Base-by-base conservation (phyloP, 2,888 invertebrate genomes). In the Leptopilina syphax region DNA sequence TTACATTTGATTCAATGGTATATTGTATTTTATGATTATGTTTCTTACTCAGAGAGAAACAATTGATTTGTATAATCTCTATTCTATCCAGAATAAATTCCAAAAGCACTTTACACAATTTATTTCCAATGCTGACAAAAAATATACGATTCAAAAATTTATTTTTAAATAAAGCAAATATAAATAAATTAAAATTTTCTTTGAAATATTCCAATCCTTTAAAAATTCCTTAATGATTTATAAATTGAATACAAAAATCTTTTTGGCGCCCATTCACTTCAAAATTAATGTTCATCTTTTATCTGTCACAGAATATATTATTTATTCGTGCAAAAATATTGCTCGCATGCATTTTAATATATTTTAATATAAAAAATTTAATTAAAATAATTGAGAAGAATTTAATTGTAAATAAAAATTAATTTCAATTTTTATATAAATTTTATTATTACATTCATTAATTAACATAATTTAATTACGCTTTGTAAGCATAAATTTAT, bases 1-100 rank as follows among this genome's bases (percentile, higher is more conserved):
- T 60, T 60, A 60, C 5, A 27, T 66, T 27, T 13, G 34, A 27
- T 66, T 66, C 34, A 66, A 34, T 66, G 13, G 13, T n/a, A 67
- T 67, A 44, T 41, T 12, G 44, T n/a, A 44, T 67, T 67, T 67
- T 9, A 44, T 67, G 67, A 13, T 18, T 44, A 9, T 47, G 44
- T 47, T 10, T 47, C 18, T 44, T 18, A 47, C 47, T 67, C 67
- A 44, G 65, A 65, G 65, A 47, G n/a, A 47, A 67, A 24, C n/a
- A 10, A 67, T 67, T n/a, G 47, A 67, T 67, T 67, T 67, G 67
- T 47, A 67, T 67, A 67, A 67, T 67, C 67, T 47, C 44, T 9
- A 67, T 47, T 44, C 18, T n/a, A n/a, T 47, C 47, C 47, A 67
- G 47, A 67, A 67, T 67, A 67, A 47, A 44, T 67, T 67, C 47